These are phyloP conservation scores for Loriculus beryllinus DNA, from an alignment of 2,797 vertebrate species.

Conservation along the genomic window DNA sequence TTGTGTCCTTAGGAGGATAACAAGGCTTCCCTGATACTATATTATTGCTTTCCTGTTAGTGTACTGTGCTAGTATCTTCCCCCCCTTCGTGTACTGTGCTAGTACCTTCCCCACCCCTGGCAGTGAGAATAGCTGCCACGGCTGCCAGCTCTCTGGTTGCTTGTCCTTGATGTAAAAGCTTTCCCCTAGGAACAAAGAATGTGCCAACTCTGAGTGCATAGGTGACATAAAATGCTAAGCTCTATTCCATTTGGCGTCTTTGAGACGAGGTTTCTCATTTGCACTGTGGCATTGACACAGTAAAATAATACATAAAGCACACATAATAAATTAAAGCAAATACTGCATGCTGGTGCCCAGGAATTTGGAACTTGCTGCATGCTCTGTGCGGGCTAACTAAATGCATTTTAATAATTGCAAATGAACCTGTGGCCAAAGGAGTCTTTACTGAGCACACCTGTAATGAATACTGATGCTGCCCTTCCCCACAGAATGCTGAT, in stretches of 20 bases:
- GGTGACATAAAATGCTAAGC: not conserved
- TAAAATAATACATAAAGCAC: not conserved
- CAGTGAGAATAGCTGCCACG: accelerated
- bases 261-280: not conserved
- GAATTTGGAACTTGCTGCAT: not conserved
- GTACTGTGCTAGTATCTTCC: not conserved
- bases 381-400: not conserved
- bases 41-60: not conserved
- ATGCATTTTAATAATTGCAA: constrained; percentile 44
- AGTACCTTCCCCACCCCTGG: not conserved
- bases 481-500: not conserved
- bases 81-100: not conserved
- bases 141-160: not conserved
- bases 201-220: not conserved
- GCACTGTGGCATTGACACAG: not conserved
- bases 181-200: not conserved
- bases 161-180: not conserved
- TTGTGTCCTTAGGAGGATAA: not conserved
- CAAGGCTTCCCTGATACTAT: accelerated
- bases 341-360: not conserved
- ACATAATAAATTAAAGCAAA: constrained; percentile 17
- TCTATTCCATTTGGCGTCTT: not conserved
- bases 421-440: constrained; percentile 36
- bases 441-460: constrained; percentile 12
- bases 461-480: constrained; percentile 33